These are phyloP conservation scores for Dendrolimus pini DNA, from an alignment of 2,888 invertebrate species.

Conservation along the genomic window DNA sequence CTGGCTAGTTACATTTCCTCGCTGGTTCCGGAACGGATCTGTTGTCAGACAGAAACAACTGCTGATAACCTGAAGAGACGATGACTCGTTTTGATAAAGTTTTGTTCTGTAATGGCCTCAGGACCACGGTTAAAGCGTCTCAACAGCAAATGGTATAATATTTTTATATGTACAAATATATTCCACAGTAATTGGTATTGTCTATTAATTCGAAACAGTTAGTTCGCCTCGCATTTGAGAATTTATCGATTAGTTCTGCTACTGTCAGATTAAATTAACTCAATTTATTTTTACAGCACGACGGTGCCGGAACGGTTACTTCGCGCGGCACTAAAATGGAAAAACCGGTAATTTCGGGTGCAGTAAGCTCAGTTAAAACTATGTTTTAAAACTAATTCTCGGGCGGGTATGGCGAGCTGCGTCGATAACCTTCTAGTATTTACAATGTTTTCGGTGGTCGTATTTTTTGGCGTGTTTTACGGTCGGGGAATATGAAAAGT, in stretches of 20 bases:
- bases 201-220: not conserved
- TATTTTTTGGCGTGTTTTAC: slow-evolving; percentile 74
- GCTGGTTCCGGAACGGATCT: no score
- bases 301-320: slow-evolving; percentile 16
- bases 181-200: not conserved
- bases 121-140: no score
- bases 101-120: no score
- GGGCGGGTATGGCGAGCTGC: slow-evolving; percentile 37
- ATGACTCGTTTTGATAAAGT: no score
- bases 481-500: slow-evolving; percentile 74
- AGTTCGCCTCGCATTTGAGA: slow-evolving; percentile 1
- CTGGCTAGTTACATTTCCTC: no score
- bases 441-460: slow-evolving; percentile 74
- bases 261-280: slow-evolving; percentile 26
- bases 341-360: slow-evolving; percentile 49
- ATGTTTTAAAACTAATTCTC: slow-evolving; percentile 69
- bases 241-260: slow-evolving; percentile 8
- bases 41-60: no score
- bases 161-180: no score
- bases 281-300: slow-evolving; percentile 35
- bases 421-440: slow-evolving; percentile 66
- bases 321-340: slow-evolving; percentile 31
- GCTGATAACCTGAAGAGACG: no score
- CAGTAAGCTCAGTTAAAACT: slow-evolving; percentile 60
- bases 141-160: no score